Conservation (phyloP, 2,888 invertebrate species). For the Caenorhabditis sp. region DNA sequence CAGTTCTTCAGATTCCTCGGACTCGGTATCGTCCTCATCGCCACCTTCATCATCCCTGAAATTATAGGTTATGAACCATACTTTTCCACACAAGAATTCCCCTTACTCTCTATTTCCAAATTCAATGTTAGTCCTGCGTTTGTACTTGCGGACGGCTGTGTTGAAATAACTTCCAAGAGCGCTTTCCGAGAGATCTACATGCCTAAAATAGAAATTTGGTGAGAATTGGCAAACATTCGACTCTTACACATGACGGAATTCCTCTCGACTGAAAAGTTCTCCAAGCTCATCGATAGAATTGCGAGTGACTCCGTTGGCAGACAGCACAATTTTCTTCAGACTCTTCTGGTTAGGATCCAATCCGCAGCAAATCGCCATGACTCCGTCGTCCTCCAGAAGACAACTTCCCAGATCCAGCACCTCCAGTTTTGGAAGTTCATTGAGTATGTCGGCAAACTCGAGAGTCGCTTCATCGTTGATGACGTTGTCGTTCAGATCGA, state of each 20-base stretch:
- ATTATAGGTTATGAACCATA: too few species aligned
- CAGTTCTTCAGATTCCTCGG: background rate
- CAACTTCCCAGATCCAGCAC: slow-evolving; percentile 85
- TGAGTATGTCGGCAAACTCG: slow-evolving; percentile 87
- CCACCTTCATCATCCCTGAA: slow-evolving; percentile 5
- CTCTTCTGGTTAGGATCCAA: slow-evolving; percentile 85
- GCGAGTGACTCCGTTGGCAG: slow-evolving; percentile 48
- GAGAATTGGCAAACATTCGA: background rate
- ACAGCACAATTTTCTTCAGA: slow-evolving; percentile 48
- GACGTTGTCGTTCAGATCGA: slow-evolving; percentile 97
- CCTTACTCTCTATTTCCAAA: slow-evolving; percentile 47
- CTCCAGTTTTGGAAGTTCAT: slow-evolving; percentile 84
- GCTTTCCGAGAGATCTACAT: slow-evolving; percentile 50
- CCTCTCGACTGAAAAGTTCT: slow-evolving; percentile 19
- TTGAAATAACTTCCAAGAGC: slow-evolving; percentile 56
- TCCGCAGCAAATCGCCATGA: slow-evolving; percentile 86
- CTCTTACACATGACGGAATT: slow-evolving; percentile 45
- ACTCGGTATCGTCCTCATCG: background rate
- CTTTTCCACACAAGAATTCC: too few species aligned
- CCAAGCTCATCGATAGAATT: slow-evolving; percentile 29
- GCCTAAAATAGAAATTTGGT: slow-evolving; percentile 15
- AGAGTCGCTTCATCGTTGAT: slow-evolving; percentile 89
- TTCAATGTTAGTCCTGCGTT: slow-evolving; percentile 32
- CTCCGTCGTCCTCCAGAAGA: slow-evolving; percentile 86
- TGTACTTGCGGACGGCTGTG: slow-evolving; percentile 4